Conservation (phyloP, 2,888 invertebrate species). For the Acronicta alni region DNA sequence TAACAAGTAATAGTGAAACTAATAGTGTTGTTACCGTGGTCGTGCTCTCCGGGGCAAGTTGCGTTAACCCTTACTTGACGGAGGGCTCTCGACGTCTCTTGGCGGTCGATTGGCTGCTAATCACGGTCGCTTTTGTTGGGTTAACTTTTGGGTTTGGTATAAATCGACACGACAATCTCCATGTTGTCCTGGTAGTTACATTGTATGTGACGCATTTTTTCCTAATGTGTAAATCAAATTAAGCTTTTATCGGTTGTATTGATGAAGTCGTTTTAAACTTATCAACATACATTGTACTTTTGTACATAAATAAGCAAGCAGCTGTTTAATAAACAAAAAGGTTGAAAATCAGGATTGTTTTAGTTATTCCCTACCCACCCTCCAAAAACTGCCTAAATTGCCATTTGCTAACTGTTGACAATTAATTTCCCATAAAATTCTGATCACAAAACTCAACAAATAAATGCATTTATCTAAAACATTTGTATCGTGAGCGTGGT, state of each 20-base stretch:
- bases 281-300: too few species aligned
- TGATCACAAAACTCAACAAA: background rate
- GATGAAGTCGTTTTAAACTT: too few species aligned
- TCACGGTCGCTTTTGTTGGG: conserved; percentile 16
- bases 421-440: too few species aligned
- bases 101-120: conserved; percentile 26
- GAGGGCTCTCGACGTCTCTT: conserved; percentile 24
- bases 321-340: too few species aligned
- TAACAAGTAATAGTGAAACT: background rate
- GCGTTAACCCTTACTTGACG: conserved; percentile 2
- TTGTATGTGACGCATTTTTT: too few species aligned
- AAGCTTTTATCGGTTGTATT: too few species aligned
- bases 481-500: conserved; percentile 9
- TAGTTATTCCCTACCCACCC: too few species aligned
- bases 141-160: background rate
- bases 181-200: background rate
- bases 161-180: background rate
- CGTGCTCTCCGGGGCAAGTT: conserved; percentile 11
- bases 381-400: too few species aligned
- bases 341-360: too few species aligned
- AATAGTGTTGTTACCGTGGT: conserved; percentile 9
- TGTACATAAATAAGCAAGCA: too few species aligned
- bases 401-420: too few species aligned
- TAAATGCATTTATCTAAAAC: background rate
- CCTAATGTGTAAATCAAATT: too few species aligned